Conservation (phyloP, 2,797 vertebrate genomes). For the Microctenopoma lineatum region DNA sequence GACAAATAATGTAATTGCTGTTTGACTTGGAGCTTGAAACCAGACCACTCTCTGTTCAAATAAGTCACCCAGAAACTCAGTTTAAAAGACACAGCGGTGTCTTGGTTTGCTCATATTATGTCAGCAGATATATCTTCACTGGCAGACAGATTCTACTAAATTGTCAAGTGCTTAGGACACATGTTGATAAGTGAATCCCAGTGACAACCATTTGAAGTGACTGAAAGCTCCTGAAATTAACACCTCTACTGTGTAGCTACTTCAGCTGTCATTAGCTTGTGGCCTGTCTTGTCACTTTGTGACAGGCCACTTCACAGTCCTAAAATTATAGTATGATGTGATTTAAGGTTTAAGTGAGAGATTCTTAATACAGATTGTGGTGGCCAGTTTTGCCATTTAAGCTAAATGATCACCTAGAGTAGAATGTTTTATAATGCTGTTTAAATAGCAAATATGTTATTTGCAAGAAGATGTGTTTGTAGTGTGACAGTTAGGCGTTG, state of each 20-base stretch:
- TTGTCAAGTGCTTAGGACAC: neutral
- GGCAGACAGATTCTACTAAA: neutral
- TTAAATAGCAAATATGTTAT: no score
- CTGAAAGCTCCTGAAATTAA: slow-evolving; percentile 1
- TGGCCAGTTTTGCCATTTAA: neutral
- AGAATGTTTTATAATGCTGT: no score
- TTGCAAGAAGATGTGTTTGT: neutral
- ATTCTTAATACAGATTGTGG: neutral
- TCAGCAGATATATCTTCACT: neutral
- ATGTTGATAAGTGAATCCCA: neutral
- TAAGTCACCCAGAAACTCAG: neutral
- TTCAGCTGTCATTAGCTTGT: neutral
- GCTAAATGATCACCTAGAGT: no score
- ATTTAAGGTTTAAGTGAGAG: neutral
- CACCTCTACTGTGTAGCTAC: neutral
- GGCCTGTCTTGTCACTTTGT: no score
- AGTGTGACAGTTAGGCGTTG: neutral
- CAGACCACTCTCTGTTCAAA: neutral
- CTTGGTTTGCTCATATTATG: neutral
- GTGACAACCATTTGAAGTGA: neutral
- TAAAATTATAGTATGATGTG: neutral
- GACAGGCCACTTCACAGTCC: neutral
- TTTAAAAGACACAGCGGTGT: neutral
- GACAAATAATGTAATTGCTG: neutral
- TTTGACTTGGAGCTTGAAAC: neutral